Percentiles rank a stretch among this genome's conserved stretches.
phyloP scores from a whole-genome alignment of 2,888 invertebrate genomes.

The Stenchaetothrips biformis region DNA sequence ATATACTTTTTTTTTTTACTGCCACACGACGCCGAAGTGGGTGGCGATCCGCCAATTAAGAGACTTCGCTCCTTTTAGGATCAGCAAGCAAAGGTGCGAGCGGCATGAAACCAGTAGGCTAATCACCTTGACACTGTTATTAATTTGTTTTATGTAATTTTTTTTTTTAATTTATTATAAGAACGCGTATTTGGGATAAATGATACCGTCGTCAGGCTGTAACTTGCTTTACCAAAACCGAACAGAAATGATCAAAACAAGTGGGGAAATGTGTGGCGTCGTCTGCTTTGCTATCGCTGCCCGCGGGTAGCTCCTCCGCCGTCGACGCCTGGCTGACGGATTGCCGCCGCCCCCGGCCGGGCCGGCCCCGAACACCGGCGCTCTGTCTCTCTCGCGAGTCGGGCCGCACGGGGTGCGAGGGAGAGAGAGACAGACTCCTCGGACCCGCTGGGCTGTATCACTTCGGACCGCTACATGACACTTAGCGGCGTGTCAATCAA shows the following conservation, averaged over 20 bases:
- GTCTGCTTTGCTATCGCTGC: no score
- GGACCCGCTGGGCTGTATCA: background rate
- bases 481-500: conserved; percentile 19
- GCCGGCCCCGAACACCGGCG: no score
- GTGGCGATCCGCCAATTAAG: conserved; percentile 20
- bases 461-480: background rate
- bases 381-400: no score
- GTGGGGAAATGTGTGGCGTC: no score
- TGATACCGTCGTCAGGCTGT: no score
- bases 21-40: background rate
- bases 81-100: background rate
- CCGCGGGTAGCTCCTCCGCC: no score
- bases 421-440: no score
- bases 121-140: background rate
- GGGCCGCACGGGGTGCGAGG: no score
- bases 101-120: background rate
- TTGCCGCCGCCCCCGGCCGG: background rate
- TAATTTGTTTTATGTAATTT: no score
- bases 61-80: background rate
- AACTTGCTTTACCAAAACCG: no score
- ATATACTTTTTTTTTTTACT: background rate
- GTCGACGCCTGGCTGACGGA: background rate
- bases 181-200: background rate
- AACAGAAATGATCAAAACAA: no score
- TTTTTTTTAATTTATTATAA: no score